These are phyloP conservation scores for Esox lucius DNA, from an alignment of 2,797 vertebrate species.

Conservation along the genomic window DNA sequence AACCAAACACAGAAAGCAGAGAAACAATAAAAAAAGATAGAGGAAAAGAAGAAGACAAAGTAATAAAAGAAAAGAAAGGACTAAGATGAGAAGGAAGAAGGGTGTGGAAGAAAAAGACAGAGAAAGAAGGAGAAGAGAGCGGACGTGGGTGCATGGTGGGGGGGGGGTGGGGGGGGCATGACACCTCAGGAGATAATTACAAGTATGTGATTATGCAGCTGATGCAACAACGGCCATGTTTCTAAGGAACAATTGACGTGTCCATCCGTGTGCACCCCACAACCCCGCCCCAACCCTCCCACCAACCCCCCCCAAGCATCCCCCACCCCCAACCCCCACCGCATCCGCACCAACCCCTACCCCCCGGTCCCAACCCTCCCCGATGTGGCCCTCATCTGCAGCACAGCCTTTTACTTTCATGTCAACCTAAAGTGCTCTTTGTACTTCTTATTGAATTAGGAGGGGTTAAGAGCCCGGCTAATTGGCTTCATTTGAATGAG, in stretches of 20 bases:
- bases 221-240: conserved; percentile 60
- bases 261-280: conserved; percentile 58
- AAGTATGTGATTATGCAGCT: conserved; percentile 70
- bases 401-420: conserved; percentile 56
- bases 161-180: conserved; percentile 41
- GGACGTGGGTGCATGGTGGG: conserved; percentile 51
- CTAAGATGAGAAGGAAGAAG: too few relatives aligned
- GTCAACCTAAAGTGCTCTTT: conserved; percentile 62
- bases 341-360: conserved; percentile 2
- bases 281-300: conserved; percentile 7
- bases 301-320: conserved; percentile 3
- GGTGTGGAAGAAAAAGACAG: conserved; percentile 5
- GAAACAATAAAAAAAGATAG: too few relatives aligned
- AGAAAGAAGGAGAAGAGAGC: conserved; percentile 52
- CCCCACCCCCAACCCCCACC: too few relatives aligned
- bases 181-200: conserved; percentile 69
- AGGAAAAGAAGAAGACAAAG: too few relatives aligned
- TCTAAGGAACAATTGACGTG: conserved; percentile 66
- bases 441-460: conserved; percentile 71
- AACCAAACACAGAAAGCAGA: neutral
- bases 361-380: too few relatives aligned
- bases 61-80: too few relatives aligned
- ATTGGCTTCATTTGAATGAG: conserved; percentile 56
- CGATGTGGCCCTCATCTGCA: too few relatives aligned
- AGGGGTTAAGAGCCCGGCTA: conserved; percentile 66